Evolutionary conservation across 1,140 invertebrate genomes (phyloP), one percentile per base, ranked within the genome.

Genomic region (Procambarus virginalis): DNA sequence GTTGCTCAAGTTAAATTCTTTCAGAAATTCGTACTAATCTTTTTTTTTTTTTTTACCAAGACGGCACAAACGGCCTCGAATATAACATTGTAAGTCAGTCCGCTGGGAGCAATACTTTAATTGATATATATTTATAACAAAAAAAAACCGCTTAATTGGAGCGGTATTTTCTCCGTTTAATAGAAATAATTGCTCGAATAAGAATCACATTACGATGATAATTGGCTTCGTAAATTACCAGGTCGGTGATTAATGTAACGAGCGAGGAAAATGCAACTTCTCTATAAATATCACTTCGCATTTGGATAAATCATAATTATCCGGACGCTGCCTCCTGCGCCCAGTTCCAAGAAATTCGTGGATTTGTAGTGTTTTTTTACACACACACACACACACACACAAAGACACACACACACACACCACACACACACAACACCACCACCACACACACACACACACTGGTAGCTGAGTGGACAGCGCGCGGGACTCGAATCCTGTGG

Each of bases 171-270:
- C 6, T n/a, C n/a, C 22, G 68, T 73, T n/a, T 73, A 73, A 73
- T 73, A 34, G 68, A 73, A 73, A 73, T 73, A 73, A 73, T 73
- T 73, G 68, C n/a, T 73, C n/a, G 68, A 73, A 73, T 73, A 73
- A 73, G 68, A 73, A 73, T 73, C 68, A 73, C 8, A 73, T 73
- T 73, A 73, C 22, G 68, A 34, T 73, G n/a, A 6, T 73, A 73
- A 73, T 73, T 73, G 68, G 5, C 10, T 3, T 34, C 20, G 34
- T 73, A 73, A 73, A 73, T 73, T 73, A 20, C 68, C 8, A 34
- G n/a, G 20, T 73, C 20, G 68, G 68, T 8, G 68, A 34, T 73
- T 73, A 34, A 73, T 73, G 22, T 73, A 34, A 34, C n/a, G 22
- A 20, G 68, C n/a, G 8, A 4, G 10, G 68, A 34, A 73, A 73